These are phyloP conservation scores for Nomada goodeniana DNA, from an alignment of 2,888 invertebrate species.

Conservation along the genomic window DNA sequence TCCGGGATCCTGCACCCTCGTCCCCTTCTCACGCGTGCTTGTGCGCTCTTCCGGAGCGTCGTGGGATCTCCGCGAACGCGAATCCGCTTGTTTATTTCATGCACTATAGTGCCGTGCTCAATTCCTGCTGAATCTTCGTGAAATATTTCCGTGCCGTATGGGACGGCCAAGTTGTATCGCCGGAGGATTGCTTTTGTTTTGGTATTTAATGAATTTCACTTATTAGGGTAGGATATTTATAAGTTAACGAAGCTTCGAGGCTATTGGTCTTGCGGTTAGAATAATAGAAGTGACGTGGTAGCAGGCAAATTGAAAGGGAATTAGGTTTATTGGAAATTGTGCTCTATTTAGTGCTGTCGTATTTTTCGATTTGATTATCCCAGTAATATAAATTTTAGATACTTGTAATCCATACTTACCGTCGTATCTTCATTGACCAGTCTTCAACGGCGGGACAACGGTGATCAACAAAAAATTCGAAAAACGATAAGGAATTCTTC, in stretches of 20 bases:
- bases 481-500: conserved; percentile 61
- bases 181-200: not conserved
- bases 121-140: not conserved
- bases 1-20: conserved; percentile 37
- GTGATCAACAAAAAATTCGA: not conserved
- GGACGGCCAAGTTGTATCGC: too few species aligned
- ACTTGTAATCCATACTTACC: conserved; percentile 53
- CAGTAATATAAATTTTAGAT: not conserved
- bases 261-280: not conserved
- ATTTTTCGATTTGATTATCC: not conserved
- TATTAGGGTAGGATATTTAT: too few species aligned
- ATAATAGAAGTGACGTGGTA: not conserved
- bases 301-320: not conserved
- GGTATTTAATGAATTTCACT: not conserved
- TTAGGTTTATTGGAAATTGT: not conserved
- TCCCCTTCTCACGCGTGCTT: conserved; percentile 41
- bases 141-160: not conserved
- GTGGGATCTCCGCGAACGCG: conserved; percentile 17
- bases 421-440: not conserved
- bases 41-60: conserved; percentile 19
- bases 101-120: not conserved
- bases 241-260: not conserved
- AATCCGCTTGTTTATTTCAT: conserved; percentile 11
- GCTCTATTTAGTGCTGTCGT: too few species aligned
- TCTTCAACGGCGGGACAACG: not conserved